These are phyloP conservation scores for Geophilus truncorum DNA, from an alignment of 2,888 invertebrate genomes.

Conservation along the genomic window DNA sequence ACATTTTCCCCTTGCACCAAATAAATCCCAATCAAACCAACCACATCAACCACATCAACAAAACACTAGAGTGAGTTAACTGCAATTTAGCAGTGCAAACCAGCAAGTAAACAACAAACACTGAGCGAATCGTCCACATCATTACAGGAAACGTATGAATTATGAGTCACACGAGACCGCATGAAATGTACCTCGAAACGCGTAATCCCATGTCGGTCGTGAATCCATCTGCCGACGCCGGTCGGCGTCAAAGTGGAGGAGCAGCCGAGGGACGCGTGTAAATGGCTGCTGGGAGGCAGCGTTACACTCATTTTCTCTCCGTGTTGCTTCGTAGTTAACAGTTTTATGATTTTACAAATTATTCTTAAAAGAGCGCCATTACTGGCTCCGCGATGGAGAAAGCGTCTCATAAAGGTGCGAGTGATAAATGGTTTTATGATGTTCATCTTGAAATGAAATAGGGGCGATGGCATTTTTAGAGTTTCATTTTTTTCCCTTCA, in stretches of 20 bases:
- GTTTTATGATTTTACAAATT: constrained; percentile 32
- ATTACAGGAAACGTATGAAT: not conserved
- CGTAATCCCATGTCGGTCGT: not conserved
- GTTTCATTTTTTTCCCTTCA: too few species aligned
- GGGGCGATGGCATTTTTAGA: not conserved
- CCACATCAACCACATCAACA: too few species aligned
- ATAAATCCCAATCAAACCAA: too few species aligned
- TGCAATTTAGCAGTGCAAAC: too few species aligned
- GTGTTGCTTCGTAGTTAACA: not conserved
- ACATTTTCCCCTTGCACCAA: too few species aligned
- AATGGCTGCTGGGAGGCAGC: not conserved
- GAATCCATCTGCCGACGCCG: not conserved
- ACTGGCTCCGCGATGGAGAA: not conserved
- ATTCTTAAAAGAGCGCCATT: constrained; percentile 28
- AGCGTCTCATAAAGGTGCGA: not conserved
- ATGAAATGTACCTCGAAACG: not conserved
- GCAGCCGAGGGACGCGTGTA: not conserved
- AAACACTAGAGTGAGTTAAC: too few species aligned
- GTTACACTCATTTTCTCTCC: not conserved
- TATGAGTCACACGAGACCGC: not conserved
- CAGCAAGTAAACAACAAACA: too few species aligned
- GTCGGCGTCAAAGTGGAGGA: not conserved
- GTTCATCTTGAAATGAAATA: not conserved
- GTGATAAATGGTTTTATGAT: not conserved
- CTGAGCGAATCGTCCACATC: not conserved